A percentile compares a stretch with the other conserved stretches of the same genome.
Evolutionary conservation across 1,140 invertebrate species (phyloP).

Genomic region (Pseudomyrmex sp.): DNA sequence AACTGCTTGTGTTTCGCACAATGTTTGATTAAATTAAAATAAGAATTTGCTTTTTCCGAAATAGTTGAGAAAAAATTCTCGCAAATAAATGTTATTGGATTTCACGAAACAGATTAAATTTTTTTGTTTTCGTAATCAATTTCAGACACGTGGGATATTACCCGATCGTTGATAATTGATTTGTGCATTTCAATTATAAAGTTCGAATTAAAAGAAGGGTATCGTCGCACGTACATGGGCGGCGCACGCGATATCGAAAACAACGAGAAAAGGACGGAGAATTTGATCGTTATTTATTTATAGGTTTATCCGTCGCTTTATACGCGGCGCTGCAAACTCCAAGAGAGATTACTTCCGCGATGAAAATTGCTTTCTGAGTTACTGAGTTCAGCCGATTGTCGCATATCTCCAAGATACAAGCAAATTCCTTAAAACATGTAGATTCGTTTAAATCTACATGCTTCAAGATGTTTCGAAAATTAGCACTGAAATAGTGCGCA

Average conservation of each 20-base stretch:
- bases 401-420: background rate
- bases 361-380: conserved; percentile 20
- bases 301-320: background rate
- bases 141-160: background rate
- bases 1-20: no score
- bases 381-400: background rate
- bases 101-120: no score
- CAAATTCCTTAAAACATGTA: background rate
- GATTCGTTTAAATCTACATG: background rate
- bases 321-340: background rate
- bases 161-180: background rate
- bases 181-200: conserved; percentile 15
- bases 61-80: no score
- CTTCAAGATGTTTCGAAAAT: conserved; percentile 7
- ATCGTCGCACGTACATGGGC: background rate
- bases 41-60: no score
- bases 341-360: background rate
- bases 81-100: no score
- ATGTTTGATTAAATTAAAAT: background rate
- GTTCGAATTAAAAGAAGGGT: conserved; percentile 20
- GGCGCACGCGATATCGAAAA: background rate
- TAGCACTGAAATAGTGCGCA: no score
- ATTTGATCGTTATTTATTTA: conserved; percentile 24
- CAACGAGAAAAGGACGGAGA: background rate
- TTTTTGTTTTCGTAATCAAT: no score